Percentiles rank a stretch among this genome's conserved stretches.
Evolutionary conservation across 2,797 vertebrate genomes (phyloP).

Genomic region (Melanotaenia boesemani): DNA sequence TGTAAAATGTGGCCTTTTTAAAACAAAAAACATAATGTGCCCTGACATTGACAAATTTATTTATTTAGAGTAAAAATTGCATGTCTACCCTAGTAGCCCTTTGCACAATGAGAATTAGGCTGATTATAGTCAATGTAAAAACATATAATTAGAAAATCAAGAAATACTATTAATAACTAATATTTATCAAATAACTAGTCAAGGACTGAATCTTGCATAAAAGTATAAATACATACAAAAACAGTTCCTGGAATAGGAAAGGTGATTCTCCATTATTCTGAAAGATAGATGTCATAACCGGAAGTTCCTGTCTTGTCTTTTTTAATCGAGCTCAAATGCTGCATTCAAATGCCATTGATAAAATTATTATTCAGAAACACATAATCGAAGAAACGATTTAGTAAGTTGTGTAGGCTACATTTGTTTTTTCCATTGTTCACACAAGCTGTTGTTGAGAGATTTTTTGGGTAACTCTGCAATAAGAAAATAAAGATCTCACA

Average conservation of each 20-base stretch:
- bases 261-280: slow-evolving; percentile 28
- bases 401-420: background rate
- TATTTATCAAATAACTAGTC: background rate
- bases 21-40: background rate
- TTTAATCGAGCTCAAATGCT: background rate
- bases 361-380: rapidly evolving
- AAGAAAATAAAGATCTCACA: background rate
- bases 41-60: too few relatives aligned
- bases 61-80: background rate
- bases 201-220: background rate
- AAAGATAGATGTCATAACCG: slow-evolving; percentile 1
- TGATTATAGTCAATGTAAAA: too few relatives aligned
- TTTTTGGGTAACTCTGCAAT: background rate
- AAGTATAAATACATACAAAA: background rate
- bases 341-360: slow-evolving; percentile 10
- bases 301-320: background rate
- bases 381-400: background rate
- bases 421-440: background rate
- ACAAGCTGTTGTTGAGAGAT: background rate
- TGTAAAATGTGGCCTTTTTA: background rate
- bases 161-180: background rate
- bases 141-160: too few relatives aligned
- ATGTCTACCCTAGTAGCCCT: background rate
- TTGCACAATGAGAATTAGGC: too few relatives aligned
- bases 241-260: background rate